phyloP scores from a whole-genome alignment of 2,113 vertebrate genomes.

The Oryzias melastigma region DNA sequence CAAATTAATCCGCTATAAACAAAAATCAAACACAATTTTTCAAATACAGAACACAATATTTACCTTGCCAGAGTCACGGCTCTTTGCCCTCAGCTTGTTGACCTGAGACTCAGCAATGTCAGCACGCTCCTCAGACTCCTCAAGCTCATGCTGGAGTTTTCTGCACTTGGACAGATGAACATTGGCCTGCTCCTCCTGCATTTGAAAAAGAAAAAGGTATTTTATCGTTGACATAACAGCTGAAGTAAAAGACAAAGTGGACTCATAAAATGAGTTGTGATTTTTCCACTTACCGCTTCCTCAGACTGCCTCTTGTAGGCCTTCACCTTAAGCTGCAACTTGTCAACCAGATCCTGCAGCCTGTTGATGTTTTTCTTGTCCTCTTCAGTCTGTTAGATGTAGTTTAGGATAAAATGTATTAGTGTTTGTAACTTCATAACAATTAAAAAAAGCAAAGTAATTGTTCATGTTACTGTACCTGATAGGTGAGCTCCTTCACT shows the following conservation, averaged over 20 bases:
- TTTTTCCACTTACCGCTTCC: constrained; percentile 75
- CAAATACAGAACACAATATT: not conserved
- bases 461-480: constrained; percentile 29
- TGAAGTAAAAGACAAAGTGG: not conserved
- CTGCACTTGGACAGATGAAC: constrained; percentile 73
- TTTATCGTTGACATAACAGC: not conserved
- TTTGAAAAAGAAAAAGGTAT: not conserved
- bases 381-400: constrained; percentile 53
- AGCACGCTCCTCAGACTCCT: constrained; percentile 83
- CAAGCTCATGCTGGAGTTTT: constrained; percentile 81
- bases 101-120: constrained; percentile 83
- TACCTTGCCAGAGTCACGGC: constrained; percentile 76
- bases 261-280: no score
- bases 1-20: no score
- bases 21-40: no score
- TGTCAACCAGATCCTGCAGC: constrained; percentile 75
- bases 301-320: constrained; percentile 92
- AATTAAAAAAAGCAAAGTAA: not conserved
- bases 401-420: not conserved
- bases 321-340: constrained; percentile 89
- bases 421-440: not conserved
- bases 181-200: constrained; percentile 73
- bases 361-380: constrained; percentile 65
- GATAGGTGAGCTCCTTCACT: constrained; percentile 70
- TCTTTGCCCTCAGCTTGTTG: constrained; percentile 83